These are phyloP conservation scores for Teinopalpus imperialis DNA, from an alignment of 2,888 invertebrate genomes.

Conservation along the genomic window DNA sequence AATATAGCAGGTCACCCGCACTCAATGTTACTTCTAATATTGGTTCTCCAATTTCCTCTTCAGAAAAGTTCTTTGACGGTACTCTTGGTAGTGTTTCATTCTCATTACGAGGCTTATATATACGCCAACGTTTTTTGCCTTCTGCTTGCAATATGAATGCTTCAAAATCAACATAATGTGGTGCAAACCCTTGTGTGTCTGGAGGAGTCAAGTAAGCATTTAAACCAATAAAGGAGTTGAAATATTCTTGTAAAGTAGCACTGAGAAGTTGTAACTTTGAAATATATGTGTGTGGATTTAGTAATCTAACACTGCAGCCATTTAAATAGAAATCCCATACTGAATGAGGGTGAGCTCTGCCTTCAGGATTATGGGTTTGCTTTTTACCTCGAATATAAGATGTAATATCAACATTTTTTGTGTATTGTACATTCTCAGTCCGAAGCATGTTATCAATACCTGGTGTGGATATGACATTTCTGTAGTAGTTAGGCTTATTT, in stretches of 20 bases:
- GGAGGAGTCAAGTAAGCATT: slow-evolving; percentile 98
- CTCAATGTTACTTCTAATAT: slow-evolving; percentile 89
- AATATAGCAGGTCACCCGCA: slow-evolving; percentile 96
- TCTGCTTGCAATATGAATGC: slow-evolving; percentile 98
- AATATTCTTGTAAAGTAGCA: slow-evolving; percentile 94
- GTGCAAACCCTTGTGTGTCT: slow-evolving; percentile 98
- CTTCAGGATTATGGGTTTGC: slow-evolving; percentile 92
- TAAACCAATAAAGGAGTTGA: slow-evolving; percentile 96
- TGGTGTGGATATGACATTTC: slow-evolving; percentile 87
- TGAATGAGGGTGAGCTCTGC: slow-evolving; percentile 87
- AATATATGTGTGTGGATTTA: slow-evolving; percentile 95
- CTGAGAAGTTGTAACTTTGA: slow-evolving; percentile 84
- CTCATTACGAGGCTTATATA: slow-evolving; percentile 89
- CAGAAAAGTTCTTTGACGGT: slow-evolving; percentile 90
- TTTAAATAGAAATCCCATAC: slow-evolving; percentile 96
- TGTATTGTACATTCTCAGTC: slow-evolving; percentile 89
- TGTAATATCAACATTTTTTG: slow-evolving; percentile 95
- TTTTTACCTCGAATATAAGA: slow-evolving; percentile 90
- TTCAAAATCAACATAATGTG: slow-evolving; percentile 99
- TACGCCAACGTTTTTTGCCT: slow-evolving; percentile 96
- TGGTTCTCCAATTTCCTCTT: slow-evolving; percentile 89
- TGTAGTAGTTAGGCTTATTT: slow-evolving; percentile 84
- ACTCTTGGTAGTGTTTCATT: slow-evolving; percentile 88
- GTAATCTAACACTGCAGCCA: slow-evolving; percentile 93
- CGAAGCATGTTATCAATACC: slow-evolving; percentile 90